Percentiles rank a stretch among this genome's conserved stretches.
Evolutionary conservation across 2,113 vertebrate species (phyloP).

Genomic region (Pavo muticus): DNA sequence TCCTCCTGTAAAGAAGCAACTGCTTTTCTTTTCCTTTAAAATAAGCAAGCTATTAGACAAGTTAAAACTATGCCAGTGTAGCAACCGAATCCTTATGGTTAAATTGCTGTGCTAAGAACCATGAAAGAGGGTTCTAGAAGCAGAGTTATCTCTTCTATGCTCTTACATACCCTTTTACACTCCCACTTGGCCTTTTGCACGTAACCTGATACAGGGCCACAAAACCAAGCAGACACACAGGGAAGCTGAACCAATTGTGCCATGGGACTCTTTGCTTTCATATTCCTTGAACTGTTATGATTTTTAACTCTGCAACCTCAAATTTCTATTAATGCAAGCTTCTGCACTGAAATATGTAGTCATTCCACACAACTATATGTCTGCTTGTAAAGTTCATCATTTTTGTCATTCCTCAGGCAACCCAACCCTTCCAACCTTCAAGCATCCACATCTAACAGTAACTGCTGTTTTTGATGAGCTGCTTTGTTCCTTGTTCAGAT

Average conservation of each 20-base stretch:
- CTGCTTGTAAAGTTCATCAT: conserved; percentile 24
- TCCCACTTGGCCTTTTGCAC: background rate
- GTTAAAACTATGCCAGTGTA: background rate
- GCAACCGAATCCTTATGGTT: background rate
- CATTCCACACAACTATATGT: background rate
- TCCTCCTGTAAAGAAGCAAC: background rate
- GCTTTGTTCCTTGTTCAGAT: conserved; percentile 41
- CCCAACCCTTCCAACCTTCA: conserved; percentile 8
- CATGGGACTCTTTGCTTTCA: background rate
- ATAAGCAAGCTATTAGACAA: background rate
- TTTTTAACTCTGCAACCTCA: background rate
- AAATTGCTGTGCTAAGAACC: background rate
- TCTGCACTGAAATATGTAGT: background rate
- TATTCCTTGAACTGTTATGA: background rate
- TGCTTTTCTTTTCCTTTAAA: background rate
- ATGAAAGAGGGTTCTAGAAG: background rate
- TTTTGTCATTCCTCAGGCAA: conserved; percentile 34
- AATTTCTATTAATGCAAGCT: background rate
- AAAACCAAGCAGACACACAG: background rate
- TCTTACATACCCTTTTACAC: background rate
- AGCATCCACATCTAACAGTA: conserved; percentile 5
- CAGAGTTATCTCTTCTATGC: background rate
- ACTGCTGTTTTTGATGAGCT: background rate
- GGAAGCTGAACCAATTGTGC: background rate
- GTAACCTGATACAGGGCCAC: background rate